Evolutionary conservation across 2,888 invertebrate species (phyloP).

Genomic region (Ariolimax columbianus): DNA sequence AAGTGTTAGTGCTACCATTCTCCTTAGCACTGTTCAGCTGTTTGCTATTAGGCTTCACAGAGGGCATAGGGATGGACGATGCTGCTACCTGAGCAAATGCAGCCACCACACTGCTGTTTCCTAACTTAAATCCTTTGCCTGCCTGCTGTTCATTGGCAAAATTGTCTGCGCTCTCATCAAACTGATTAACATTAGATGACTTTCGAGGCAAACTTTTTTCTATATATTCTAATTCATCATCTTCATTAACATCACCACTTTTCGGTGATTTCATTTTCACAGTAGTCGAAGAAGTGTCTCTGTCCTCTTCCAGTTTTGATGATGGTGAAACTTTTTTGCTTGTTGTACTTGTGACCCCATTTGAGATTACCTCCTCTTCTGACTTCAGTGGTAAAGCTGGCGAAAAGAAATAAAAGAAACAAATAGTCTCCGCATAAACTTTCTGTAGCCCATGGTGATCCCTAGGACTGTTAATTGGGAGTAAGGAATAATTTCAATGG

Average conservation of each 20-base stretch:
- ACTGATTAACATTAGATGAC: slow-evolving; percentile 72
- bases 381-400: slow-evolving; percentile 77
- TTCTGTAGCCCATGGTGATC: no score
- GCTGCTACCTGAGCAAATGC: slow-evolving; percentile 48
- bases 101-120: slow-evolving; percentile 61
- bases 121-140: slow-evolving; percentile 69
- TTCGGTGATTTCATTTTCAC: slow-evolving; percentile 50
- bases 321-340: slow-evolving; percentile 61
- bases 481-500: no score
- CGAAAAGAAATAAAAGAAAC: background rate
- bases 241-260: slow-evolving; percentile 66
- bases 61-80: slow-evolving; percentile 42
- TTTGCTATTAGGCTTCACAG: slow-evolving; percentile 65
- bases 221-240: slow-evolving; percentile 74
- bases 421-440: no score
- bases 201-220: slow-evolving; percentile 73
- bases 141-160: slow-evolving; percentile 71
- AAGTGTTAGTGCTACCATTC: slow-evolving; percentile 27
- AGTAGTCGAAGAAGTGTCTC: slow-evolving; percentile 47
- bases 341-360: slow-evolving; percentile 67
- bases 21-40: slow-evolving; percentile 73
- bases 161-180: slow-evolving; percentile 73
- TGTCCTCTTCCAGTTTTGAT: slow-evolving; percentile 57
- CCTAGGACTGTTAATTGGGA: no score
- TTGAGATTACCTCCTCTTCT: slow-evolving; percentile 79